Percentiles rank a stretch among this genome's conserved stretches.
Conservation (phyloP, 2,888 invertebrate genomes). For the Mechanitis messenoides region DNA sequence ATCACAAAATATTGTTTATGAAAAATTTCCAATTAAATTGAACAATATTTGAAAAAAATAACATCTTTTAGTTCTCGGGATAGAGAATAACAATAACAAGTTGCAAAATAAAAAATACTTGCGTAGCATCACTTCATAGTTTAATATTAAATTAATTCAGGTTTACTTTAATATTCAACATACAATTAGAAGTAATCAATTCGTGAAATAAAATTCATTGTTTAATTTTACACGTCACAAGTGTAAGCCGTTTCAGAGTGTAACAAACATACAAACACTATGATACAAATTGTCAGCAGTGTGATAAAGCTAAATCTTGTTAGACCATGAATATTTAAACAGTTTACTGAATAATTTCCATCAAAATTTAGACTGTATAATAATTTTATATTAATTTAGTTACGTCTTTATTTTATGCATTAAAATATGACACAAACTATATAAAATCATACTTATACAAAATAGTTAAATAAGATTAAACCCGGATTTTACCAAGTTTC, state of each 20-base stretch:
- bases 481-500: no score
- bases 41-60: no score
- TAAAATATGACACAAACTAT: neutral
- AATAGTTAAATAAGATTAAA: no score
- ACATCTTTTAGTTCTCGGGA: no score
- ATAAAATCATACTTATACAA: neutral
- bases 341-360: constrained; percentile 2
- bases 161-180: neutral
- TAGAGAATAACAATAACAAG: no score
- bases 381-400: neutral
- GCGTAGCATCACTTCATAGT: no score
- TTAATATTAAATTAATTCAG: no score
- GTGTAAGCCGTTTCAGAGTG: constrained; percentile 4
- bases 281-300: constrained; percentile 2
- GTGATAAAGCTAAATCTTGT: constrained; percentile 6
- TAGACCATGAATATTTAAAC: constrained; percentile 7
- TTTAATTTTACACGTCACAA: constrained; percentile 1
- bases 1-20: no score
- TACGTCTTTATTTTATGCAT: neutral
- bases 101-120: no score
- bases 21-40: no score
- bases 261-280: constrained; percentile 5
- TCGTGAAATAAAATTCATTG: neutral
- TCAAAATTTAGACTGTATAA: constrained; percentile 1
- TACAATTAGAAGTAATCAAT: neutral